Base-by-base conservation (phyloP, 2,797 vertebrate genomes). In the Acipenser oxyrinchus region DNA sequence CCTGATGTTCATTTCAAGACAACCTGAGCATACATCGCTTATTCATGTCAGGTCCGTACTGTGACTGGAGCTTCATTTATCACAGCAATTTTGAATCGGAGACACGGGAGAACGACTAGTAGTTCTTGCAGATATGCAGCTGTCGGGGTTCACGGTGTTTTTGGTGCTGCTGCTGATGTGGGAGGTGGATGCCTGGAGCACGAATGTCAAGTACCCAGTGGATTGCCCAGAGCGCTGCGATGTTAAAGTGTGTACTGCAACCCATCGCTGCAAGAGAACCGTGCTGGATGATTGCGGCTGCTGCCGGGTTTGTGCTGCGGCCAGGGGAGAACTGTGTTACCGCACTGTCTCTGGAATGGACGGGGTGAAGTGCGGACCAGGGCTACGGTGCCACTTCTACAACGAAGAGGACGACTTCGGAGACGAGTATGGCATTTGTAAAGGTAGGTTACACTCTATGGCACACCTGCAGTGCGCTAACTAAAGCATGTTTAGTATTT, bases 221-320 rank as follows among this genome's bases (percentile, higher is more conserved):
- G 94, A 95, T 76, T 99, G 96, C 64, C 96, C 97, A 0, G 93
- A 93, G 15, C 87, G 84, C 66, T 98, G 95, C 75, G 89, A 87
- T 77, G 78, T 76, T 55, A 87, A 81, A 0, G 82, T 83, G 62
- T 99, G 96, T 77, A 92, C 88, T 63, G 86, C 84, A 63, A 88
- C 88, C 6, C 82, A 82, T 78, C 88, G 87, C 67, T 99, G 97
- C 74, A 81, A 89, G 78, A 85, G 92, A 74, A 94, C 89, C 0
- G 94, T 99, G 75, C 88, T 95, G 84, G 97, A 99, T 49, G 96
- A 99, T 89, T 99, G 95, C 76, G 94, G 94, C 72, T 99, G 97
- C 81, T 99, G 97, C 77, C 87, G 86, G 18, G 95, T 99, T 67
- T 99, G 97, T 52, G 91, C 96, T 0, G 95, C 97, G 66, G 89